Conservation (phyloP, 2,888 invertebrate species). For the Polydrusus pterygomalis region DNA sequence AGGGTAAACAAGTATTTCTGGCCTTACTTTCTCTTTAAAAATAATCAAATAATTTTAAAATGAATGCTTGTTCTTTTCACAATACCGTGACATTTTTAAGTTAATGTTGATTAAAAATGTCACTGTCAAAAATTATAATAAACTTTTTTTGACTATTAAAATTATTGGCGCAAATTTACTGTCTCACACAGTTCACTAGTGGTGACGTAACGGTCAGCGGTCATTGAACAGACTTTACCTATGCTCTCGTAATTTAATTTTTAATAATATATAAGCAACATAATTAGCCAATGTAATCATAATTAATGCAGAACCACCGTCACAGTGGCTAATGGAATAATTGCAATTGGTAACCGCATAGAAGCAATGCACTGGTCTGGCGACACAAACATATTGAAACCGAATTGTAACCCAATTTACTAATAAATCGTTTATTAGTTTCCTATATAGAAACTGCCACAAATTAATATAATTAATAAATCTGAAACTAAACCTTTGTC, state of each 20-base stretch:
- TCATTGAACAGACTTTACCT: too few species aligned
- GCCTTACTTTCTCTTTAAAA: too few species aligned
- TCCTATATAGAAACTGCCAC: constrained; percentile 38
- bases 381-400: constrained; percentile 41
- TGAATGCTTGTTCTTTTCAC: too few species aligned
- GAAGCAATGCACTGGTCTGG: constrained; percentile 13
- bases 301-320: constrained; percentile 34
- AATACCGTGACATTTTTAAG: too few species aligned
- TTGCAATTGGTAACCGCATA: constrained; percentile 40
- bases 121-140: too few species aligned
- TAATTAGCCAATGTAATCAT: constrained; percentile 16
- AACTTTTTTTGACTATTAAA: too few species aligned
- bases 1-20: too few species aligned
- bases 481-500: constrained; percentile 47
- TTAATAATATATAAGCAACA: constrained; percentile 2
- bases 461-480: constrained; percentile 51
- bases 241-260: background rate
- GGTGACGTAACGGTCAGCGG: too few species aligned
- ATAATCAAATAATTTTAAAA: too few species aligned
- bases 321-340: constrained; percentile 28
- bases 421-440: constrained; percentile 52
- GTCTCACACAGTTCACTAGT: too few species aligned
- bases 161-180: too few species aligned
- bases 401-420: constrained; percentile 50
- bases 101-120: too few species aligned